Evolutionary conservation across 2,888 invertebrate species (phyloP), one percentile per base, ranked within the genome.

Genomic region (Electrophaes corylata): DNA sequence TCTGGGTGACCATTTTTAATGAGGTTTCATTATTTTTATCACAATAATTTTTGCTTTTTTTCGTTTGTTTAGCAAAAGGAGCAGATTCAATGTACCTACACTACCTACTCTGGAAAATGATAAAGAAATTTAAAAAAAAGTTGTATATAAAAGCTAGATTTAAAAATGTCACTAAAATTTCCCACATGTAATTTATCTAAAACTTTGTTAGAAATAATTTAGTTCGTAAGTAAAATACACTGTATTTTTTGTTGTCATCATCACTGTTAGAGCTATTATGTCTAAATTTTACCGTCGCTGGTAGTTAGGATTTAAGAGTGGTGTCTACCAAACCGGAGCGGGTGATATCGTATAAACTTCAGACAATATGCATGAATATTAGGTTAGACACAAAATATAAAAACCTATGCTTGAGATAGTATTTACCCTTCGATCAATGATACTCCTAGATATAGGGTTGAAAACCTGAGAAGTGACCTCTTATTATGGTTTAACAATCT

Each of bases 211-310:
- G 29, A 14, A 39, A 26, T 52, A 44, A 16, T 51, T 35, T 39
- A 40, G 45, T 40, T 10, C 12, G 14, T 54, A 47, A 53, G 45
- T 20, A 12, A 18, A 19, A 33, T 41, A 53, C 26, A 16, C 14
- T 41, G 12, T 35, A 10, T 43, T 12, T 26, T 43, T 39, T 58
- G 44, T 53, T 53, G 52, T 52, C 18, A 53, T 44, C 58, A 58
- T 58, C 58, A 58, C 58, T 41, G 33, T 31, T 37, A 37, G 37
- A 20, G 44, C 44, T 57, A 14, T n/a, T n/a, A n/a, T n/a, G n/a
- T n/a, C n/a, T 37, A 46, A 35, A n/a, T 26, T 37, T 3, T 41
- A 11, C 12, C 12, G 14, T 18, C 12, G 43, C n/a, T 20, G 5
- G 37, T 16, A 4, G 26, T 29, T 29, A 29, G 26, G 31, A 23